phyloP scores from a whole-genome alignment of 64 coral and sea anemone species.

The Actinia tenebrosa region DNA sequence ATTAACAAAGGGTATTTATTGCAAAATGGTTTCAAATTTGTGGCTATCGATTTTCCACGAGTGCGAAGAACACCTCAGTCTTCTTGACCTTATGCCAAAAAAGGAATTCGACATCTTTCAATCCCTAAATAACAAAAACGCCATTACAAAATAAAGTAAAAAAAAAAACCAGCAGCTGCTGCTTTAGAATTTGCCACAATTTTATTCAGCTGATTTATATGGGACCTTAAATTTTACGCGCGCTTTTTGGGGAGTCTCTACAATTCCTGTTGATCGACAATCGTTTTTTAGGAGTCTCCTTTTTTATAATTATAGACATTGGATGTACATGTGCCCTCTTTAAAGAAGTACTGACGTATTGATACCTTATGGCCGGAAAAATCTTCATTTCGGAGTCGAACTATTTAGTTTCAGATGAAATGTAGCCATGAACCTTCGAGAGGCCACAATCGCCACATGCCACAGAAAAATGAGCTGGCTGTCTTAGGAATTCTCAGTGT shows the following conservation, averaged over 20 bases:
- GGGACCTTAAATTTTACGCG: neutral
- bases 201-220: neutral
- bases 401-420: neutral
- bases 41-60: neutral
- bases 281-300: neutral
- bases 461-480: neutral
- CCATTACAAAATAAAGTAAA: neutral
- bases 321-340: neutral
- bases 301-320: neutral
- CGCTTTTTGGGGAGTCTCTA: neutral
- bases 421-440: neutral
- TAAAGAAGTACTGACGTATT: slow-evolving; percentile 3
- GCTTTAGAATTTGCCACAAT: neutral
- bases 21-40: neutral
- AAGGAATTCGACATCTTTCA: neutral
- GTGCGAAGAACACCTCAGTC: neutral
- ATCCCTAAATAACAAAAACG: neutral
- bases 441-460: neutral
- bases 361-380: neutral
- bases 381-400: neutral
- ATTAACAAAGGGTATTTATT: neutral
- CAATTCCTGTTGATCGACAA: neutral
- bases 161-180: neutral
- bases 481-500: slow-evolving; percentile 5
- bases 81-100: neutral